A percentile compares a stretch with the other conserved stretches of the same genome.
phyloP scores from a whole-genome alignment of 2,113 vertebrate species.

The Rhombomys opimus region DNA sequence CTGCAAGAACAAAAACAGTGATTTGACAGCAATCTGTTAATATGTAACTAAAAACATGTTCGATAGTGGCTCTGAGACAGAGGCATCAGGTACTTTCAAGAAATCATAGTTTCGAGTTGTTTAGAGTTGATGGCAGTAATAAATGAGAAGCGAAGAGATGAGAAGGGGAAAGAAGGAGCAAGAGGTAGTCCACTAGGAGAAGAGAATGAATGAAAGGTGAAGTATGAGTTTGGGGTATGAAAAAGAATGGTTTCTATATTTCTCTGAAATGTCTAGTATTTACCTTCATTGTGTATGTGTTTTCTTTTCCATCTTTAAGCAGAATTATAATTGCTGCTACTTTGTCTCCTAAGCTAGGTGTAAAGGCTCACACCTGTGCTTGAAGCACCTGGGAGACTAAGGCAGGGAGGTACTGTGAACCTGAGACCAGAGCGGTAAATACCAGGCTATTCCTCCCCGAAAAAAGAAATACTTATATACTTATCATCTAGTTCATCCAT shows the following conservation, averaged over 20 bases:
- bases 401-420: not conserved
- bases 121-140: not conserved
- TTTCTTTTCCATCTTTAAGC: constrained; percentile 31
- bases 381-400: not conserved
- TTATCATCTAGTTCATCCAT: constrained; percentile 1
- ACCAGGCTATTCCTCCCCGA: not conserved
- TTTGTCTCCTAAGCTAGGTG: not conserved
- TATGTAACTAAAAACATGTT: not conserved
- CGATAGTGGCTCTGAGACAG: not conserved
- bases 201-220: not conserved
- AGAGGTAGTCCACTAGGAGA: not conserved
- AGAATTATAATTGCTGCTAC: not conserved
- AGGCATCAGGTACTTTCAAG: not conserved
- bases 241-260: not conserved
- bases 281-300: not conserved
- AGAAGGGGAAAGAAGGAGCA: too few species aligned
- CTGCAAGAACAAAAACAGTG: not conserved
- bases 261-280: not conserved
- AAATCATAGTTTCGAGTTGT: not conserved
- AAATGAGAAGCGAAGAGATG: not conserved
- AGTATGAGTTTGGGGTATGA: not conserved
- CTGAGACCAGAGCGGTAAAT: not conserved
- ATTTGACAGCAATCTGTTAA: not conserved
- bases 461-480: not conserved
- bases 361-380: not conserved